Conservation (phyloP, 37 sponge, comb jelly and placozoan genomes). For the Haliclona indistincta region DNA sequence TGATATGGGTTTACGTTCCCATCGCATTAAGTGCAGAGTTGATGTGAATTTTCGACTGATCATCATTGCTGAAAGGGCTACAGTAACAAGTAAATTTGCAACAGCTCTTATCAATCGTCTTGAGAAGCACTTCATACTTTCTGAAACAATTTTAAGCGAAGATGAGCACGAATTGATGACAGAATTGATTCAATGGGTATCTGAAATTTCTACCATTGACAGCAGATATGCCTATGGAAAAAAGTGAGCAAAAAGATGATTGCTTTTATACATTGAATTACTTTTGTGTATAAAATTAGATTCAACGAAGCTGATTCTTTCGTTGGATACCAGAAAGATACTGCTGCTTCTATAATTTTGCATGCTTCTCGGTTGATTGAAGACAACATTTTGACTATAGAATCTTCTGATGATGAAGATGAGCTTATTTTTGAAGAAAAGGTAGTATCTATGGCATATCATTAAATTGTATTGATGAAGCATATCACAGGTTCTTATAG, state of each 20-base stretch:
- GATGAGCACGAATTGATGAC: not conserved
- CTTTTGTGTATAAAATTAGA: not conserved
- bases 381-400: too few species aligned
- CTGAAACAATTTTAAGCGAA: not conserved
- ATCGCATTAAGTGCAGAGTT: not conserved
- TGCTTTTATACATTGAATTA: not conserved
- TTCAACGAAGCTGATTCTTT: constrained; percentile 12
- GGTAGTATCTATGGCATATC: too few species aligned
- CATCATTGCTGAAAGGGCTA: not conserved
- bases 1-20: constrained; percentile 5
- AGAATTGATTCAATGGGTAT: constrained; percentile 1
- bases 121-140: constrained; percentile 3
- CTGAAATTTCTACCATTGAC: constrained; percentile 7
- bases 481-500: too few species aligned
- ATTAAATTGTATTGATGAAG: too few species aligned
- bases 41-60: constrained; percentile 3
- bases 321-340: constrained; percentile 23
- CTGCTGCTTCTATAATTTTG: constrained; percentile 15
- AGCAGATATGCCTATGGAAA: not conserved
- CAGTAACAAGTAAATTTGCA: not conserved
- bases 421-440: too few species aligned
- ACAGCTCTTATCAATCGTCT: constrained; percentile 6
- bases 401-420: too few species aligned
- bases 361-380: too few species aligned
- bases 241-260: too few species aligned